Evolutionary conservation across 2,888 invertebrate species (phyloP).

Genomic region (Chymomyza fuscimana): DNA sequence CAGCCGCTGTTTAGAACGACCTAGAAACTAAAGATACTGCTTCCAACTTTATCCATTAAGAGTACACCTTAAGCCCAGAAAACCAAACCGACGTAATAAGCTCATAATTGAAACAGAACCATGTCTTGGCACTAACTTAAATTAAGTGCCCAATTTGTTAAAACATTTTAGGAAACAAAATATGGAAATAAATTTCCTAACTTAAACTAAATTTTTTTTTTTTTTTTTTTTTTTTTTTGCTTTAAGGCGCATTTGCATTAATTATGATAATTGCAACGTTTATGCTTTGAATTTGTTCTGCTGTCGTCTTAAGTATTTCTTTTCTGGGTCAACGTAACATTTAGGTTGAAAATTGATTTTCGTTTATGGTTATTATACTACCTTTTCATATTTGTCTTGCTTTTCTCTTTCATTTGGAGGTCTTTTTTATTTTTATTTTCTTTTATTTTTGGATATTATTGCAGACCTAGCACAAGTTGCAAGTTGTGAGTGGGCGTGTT

Average conservation of each 20-base stretch:
- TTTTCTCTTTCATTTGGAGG: constrained; percentile 1
- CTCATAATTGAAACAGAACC: neutral
- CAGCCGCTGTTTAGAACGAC: too few species aligned
- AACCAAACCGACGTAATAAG: neutral
- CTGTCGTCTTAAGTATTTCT: neutral
- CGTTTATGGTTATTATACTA: constrained; percentile 56
- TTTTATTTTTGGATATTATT: neutral
- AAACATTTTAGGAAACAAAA: neutral
- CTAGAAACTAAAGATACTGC: too few species aligned
- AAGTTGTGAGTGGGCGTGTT: constrained; percentile 34
- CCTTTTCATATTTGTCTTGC: neutral
- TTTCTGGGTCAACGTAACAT: constrained; percentile 66
- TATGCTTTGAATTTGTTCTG: constrained; percentile 48
- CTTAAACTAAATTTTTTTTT: constrained; percentile 2
- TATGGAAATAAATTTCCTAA: neutral
- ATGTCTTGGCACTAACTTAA: neutral
- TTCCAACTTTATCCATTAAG: too few species aligned
- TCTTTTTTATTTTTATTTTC: neutral
- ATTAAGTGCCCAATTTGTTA: neutral
- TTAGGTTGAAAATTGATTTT: constrained; percentile 71
- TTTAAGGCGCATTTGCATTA: constrained; percentile 61
- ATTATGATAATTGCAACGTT: constrained; percentile 69
- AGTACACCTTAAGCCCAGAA: neutral
- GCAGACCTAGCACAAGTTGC: neutral
- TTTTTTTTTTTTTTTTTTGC: constrained; percentile 29